phyloP scores from a whole-genome alignment of 2,797 vertebrate species.

The Acrossocheilus wenchowensis region DNA sequence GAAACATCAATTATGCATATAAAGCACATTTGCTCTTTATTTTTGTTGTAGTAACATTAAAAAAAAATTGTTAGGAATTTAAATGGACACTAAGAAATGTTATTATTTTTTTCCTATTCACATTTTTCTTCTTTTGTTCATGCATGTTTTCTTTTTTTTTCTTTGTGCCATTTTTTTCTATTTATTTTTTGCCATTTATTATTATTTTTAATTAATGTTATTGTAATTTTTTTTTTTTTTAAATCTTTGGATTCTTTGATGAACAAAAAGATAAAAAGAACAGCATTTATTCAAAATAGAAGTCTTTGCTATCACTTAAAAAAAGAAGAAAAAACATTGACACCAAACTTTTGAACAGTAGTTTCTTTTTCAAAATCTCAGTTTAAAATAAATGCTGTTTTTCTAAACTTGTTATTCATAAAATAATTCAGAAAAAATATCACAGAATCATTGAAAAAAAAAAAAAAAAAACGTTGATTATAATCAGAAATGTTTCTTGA shows the following conservation, averaged over 20 bases:
- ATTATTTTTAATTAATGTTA: not conserved
- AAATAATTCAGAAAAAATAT: too few relatives aligned
- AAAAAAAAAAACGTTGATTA: too few relatives aligned
- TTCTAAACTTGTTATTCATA: too few relatives aligned
- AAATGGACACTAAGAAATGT: not conserved
- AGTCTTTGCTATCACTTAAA: not conserved
- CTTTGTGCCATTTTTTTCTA: not conserved
- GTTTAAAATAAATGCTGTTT: too few relatives aligned
- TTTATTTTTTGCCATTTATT: too few relatives aligned
- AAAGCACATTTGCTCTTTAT: not conserved
- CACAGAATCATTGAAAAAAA: too few relatives aligned
- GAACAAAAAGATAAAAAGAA: not conserved
- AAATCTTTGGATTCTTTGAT: not conserved
- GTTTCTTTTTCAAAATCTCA: not conserved
- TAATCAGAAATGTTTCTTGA: too few relatives aligned
- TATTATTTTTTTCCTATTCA: not conserved
- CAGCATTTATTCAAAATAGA: not conserved
- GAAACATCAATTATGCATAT: not conserved
- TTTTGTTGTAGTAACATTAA: not conserved
- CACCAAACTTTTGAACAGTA: not conserved
- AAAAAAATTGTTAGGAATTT: not conserved
- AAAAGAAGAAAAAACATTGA: not conserved
- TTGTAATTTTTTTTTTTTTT: not conserved
- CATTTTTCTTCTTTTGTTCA: not conserved
- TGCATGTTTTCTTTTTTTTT: not conserved